Conservation (phyloP, 2,113 vertebrate species). For the Prietella phreatophila region DNA sequence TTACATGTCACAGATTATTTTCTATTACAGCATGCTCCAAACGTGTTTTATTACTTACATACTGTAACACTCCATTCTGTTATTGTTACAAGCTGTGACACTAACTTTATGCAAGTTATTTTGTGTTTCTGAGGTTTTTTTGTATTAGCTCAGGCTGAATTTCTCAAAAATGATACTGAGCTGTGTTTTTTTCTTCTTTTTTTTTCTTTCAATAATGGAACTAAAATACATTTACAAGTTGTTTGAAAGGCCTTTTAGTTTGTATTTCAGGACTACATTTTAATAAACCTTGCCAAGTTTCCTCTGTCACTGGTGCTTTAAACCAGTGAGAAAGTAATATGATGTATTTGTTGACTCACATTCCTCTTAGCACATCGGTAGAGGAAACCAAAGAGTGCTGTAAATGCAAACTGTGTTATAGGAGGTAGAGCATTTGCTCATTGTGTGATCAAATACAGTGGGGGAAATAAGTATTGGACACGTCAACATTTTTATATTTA, state of each 20-base stretch:
- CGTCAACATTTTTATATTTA: too few species aligned
- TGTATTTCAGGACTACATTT: neutral
- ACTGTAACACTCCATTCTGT: neutral
- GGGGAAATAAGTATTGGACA: too few species aligned
- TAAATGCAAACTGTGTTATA: slow-evolving; percentile 6
- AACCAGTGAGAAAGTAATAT: neutral
- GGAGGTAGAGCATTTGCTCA: slow-evolving; percentile 3
- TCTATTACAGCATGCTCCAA: too few species aligned
- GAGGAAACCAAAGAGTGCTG: neutral
- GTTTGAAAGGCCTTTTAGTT: neutral
- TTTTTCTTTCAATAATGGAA: neutral
- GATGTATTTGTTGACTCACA: slow-evolving; percentile 3
- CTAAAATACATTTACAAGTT: neutral
- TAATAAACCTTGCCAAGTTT: neutral
- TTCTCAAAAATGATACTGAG: neutral
- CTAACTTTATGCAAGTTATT: neutral
- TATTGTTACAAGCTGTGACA: neutral
- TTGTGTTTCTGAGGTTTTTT: neutral
- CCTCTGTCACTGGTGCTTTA: neutral
- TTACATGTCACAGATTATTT: neutral
- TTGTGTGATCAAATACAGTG: neutral
- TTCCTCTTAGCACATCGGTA: neutral
- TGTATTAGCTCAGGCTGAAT: neutral
- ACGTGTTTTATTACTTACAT: neutral
- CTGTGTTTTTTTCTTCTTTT: too few species aligned